These are phyloP conservation scores for Sebastes trivittatus DNA, from an alignment of 2,797 vertebrate species.

Conservation along the genomic window DNA sequence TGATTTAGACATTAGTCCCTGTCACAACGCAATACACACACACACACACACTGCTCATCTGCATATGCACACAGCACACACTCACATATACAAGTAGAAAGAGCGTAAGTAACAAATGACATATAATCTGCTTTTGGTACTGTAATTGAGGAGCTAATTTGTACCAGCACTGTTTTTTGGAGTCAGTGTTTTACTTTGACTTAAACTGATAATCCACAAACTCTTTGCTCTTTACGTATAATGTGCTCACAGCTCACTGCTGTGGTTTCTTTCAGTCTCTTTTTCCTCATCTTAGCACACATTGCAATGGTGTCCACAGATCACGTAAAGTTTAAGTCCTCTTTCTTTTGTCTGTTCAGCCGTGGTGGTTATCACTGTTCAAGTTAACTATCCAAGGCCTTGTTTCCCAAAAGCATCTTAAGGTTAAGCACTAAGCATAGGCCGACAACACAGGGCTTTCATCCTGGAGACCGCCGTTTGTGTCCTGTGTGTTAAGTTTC, in stretches of 20 bases:
- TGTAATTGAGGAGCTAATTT: slow-evolving; percentile 16
- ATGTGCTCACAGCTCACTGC: background rate
- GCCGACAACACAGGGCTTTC: fast-evolving
- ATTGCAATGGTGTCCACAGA: background rate
- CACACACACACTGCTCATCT: slow-evolving; percentile 81
- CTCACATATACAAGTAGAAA: slow-evolving; percentile 26
- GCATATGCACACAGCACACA: slow-evolving; percentile 71
- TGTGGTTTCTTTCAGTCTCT: background rate
- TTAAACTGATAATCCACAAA: background rate
- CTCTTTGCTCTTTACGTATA: background rate
- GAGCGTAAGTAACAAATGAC: slow-evolving; percentile 26
- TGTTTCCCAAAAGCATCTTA: background rate
- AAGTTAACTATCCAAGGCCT: background rate
- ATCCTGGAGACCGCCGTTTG: too few species aligned
- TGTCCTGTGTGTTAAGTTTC: too few species aligned
- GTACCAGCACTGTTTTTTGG: background rate
- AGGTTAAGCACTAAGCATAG: too few species aligned
- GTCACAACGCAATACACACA: slow-evolving; percentile 88
- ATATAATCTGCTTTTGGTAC: slow-evolving; percentile 7
- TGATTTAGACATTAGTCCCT: slow-evolving; percentile 99
- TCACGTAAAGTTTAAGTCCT: background rate
- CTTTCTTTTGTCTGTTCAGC: background rate
- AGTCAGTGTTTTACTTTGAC: slow-evolving; percentile 16
- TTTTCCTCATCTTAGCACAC: background rate
- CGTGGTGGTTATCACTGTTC: background rate